Evolutionary conservation across 2,113 vertebrate species (phyloP), one percentile per base, ranked within the genome.

Genomic region (Ranitomeya variabilis): DNA sequence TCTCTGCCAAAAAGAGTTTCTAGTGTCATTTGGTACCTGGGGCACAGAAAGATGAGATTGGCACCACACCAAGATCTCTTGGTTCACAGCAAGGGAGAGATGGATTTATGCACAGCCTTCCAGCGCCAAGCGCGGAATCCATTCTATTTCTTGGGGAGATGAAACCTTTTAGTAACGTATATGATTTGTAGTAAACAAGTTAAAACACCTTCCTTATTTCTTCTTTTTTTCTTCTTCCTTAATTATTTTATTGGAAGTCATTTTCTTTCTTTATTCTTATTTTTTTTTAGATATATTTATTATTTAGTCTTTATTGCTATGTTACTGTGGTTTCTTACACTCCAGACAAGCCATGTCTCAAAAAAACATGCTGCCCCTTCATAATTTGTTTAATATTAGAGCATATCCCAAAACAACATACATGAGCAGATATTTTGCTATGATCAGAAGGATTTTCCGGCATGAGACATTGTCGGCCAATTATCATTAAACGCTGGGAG

Each of bases 1-100:
- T 88, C 66, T 89, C 87, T 89, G 87, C 87, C 87, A 84, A 84
- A 84, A 78, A 89, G 87, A 89, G 87, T 84, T 89, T 89, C 87
- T 54, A 89, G 87, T 84, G 87, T 89, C 87, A 89, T 89, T 84
- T 78, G 81, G 87, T 89, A 84, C 87, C 87, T 89, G 87, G 87
- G 87, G 87, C 87, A 89, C 54, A 84, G 87, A 83, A 74, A 89
- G 87, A 89, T 89, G 87, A 89, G 87, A 64, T 89, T 89, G 87
- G 87, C 87, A 89, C 62, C 73, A 84, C 83, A 89, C 87, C 87
- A 89, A 89, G 80, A 59, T 78, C 87, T 89, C 74, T 62, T 57
- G 81, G 87, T 89, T 89, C 87, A 82, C 87, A 89, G 87, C 87
- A 55, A 84, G 87, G 69, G 83, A 89, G 74, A 89, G 87, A 89